Evolutionary conservation across 2,797 vertebrate genomes (phyloP).

Genomic region (Strix occidentalis): DNA sequence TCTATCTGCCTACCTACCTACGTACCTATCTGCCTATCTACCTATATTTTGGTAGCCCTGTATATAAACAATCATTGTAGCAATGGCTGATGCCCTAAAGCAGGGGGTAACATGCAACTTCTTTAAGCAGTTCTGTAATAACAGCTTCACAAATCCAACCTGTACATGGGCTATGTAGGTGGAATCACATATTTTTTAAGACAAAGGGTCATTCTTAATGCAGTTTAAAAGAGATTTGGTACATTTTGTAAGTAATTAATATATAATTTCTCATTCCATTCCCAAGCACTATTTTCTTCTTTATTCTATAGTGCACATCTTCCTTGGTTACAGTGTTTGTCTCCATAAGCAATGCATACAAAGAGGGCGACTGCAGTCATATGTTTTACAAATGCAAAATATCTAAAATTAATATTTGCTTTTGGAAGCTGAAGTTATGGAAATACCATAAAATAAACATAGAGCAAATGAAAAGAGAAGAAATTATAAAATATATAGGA

Average conservation of each 20-base stretch:
- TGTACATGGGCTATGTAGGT: not conserved
- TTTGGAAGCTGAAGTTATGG: not conserved
- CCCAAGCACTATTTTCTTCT: not conserved
- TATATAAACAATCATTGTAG: rapidly evolving
- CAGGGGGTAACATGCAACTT: not conserved
- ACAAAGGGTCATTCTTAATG: not conserved
- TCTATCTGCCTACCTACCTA: not conserved
- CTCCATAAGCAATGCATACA: not conserved
- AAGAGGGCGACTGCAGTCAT: not conserved
- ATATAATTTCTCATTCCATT: not conserved
- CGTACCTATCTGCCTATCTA: not conserved
- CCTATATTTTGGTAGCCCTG: not conserved
- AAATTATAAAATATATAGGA: not conserved
- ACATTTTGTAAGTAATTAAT: not conserved
- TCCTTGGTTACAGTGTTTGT: not conserved
- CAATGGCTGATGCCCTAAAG: not conserved
- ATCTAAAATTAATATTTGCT: constrained; percentile 25
- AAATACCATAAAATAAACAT: not conserved
- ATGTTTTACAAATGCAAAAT: constrained; percentile 17
- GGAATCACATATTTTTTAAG: not conserved
- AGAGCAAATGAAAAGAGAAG: not conserved
- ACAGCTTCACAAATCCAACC: not conserved
- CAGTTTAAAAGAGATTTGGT: not conserved
- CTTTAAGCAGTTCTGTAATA: not conserved
- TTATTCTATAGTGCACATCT: not conserved